A percentile compares a stretch with the other conserved stretches of the same genome.
These are phyloP conservation scores for Hypomecis atomaria DNA, from an alignment of 2,888 invertebrate genomes.

Conservation along the genomic window DNA sequence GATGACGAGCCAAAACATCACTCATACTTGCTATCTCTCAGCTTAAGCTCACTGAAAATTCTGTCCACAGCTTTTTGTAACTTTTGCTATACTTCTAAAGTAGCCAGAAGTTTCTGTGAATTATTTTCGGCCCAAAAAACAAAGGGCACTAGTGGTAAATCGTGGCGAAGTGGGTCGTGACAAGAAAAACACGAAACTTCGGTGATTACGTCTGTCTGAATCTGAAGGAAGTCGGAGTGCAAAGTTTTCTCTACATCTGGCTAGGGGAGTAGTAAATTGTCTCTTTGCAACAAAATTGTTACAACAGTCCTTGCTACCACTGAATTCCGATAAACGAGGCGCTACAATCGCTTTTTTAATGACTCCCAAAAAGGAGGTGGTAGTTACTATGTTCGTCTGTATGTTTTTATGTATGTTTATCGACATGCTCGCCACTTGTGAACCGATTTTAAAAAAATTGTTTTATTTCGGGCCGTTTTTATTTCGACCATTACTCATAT, in stretches of 20 bases:
- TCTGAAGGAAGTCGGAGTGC: slow-evolving; percentile 59
- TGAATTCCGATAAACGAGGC: too few relatives aligned
- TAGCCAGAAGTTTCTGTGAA: slow-evolving; percentile 37
- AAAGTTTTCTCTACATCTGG: slow-evolving; percentile 66
- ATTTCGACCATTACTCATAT: too few relatives aligned
- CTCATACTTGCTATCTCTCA: neutral
- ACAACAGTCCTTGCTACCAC: neutral
- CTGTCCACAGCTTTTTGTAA: slow-evolving; percentile 14
- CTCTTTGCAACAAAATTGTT: slow-evolving; percentile 53
- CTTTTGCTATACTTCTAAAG: slow-evolving; percentile 38
- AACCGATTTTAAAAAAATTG: too few relatives aligned
- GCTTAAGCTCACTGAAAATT: neutral
- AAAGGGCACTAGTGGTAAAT: slow-evolving; percentile 58
- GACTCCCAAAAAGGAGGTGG: too few relatives aligned
- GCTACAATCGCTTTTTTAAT: too few relatives aligned
- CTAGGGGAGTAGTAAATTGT: slow-evolving; percentile 50
- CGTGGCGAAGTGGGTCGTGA: slow-evolving; percentile 60
- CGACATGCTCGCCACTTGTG: too few relatives aligned
- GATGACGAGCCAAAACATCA: too few relatives aligned
- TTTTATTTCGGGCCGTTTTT: too few relatives aligned
- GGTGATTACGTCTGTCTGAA: slow-evolving; percentile 64
- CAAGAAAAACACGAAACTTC: slow-evolving; percentile 73
- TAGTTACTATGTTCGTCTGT: too few relatives aligned
- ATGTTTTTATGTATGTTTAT: too few relatives aligned
- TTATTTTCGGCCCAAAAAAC: slow-evolving; percentile 40